Percentiles rank a stretch among this genome's conserved stretches.
phyloP scores from a whole-genome alignment of 2,113 vertebrate genomes.

The Ptilonorhynchus violaceus region DNA sequence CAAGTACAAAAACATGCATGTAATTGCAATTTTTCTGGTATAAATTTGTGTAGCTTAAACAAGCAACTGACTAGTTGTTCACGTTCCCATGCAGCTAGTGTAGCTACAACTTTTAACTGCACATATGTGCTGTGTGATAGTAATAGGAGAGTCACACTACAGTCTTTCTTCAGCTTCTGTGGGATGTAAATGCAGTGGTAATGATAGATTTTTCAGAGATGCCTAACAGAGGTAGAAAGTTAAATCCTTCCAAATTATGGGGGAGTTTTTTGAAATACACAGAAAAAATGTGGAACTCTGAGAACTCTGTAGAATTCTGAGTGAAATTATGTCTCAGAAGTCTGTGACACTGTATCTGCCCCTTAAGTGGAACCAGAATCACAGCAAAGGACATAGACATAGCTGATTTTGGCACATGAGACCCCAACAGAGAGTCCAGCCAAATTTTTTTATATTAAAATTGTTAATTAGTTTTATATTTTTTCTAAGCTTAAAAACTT shows the following conservation, averaged over 20 bases:
- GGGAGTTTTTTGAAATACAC: not conserved
- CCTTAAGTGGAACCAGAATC: not conserved
- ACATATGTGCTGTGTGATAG: not conserved
- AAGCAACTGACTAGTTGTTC: not conserved
- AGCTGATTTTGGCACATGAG: not conserved
- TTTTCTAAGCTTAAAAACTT: not conserved
- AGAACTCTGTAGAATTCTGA: not conserved
- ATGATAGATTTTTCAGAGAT: not conserved
- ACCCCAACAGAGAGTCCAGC: not conserved
- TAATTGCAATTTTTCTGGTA: not conserved
- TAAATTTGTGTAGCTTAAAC: not conserved
- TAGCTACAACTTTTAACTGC: not conserved
- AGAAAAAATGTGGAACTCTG: not conserved
- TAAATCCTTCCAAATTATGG: not conserved
- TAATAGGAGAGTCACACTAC: not conserved
- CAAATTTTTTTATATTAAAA: not conserved
- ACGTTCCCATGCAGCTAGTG: not conserved
- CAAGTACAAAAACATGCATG: not conserved
- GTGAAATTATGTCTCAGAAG: not conserved
- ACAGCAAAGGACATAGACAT: not conserved
- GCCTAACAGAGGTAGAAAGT: not conserved
- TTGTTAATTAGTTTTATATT: not conserved
- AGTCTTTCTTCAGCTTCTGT: not conserved
- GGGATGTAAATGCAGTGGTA: not conserved
- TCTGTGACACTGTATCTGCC: not conserved